Conservation (phyloP, 2,113 vertebrate genomes). For the Halichoerus grypus region DNA sequence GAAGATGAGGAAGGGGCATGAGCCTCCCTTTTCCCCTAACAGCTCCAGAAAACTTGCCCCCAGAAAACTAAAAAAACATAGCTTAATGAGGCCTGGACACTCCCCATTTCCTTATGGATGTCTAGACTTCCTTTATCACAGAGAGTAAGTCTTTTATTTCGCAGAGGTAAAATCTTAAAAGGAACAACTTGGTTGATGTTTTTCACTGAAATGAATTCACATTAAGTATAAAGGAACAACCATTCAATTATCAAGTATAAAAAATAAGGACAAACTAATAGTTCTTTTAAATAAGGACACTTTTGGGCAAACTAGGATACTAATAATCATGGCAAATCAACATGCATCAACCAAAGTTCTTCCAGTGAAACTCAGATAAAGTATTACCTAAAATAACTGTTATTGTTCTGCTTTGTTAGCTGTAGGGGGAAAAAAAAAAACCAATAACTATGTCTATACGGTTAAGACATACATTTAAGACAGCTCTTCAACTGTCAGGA, state of each 20-base stretch:
- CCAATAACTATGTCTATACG: neutral
- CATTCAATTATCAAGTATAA: neutral
- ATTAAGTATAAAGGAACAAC: neutral
- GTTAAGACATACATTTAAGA: neutral
- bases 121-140: neutral
- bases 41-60: neutral
- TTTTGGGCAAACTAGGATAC: neutral
- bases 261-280: neutral
- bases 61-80: neutral
- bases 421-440: neutral
- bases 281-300: neutral
- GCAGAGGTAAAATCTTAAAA: neutral
- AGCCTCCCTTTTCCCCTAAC: neutral
- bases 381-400: neutral
- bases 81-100: too few species aligned
- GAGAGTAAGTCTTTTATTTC: neutral
- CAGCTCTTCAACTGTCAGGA: neutral
- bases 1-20: neutral
- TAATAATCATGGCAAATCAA: neutral
- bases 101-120: neutral
- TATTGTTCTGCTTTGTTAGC: neutral
- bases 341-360: neutral
- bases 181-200: neutral
- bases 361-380: neutral
- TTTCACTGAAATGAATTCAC: neutral